Conservation (phyloP, 2,113 vertebrate genomes). For the Xenopus borealis region DNA sequence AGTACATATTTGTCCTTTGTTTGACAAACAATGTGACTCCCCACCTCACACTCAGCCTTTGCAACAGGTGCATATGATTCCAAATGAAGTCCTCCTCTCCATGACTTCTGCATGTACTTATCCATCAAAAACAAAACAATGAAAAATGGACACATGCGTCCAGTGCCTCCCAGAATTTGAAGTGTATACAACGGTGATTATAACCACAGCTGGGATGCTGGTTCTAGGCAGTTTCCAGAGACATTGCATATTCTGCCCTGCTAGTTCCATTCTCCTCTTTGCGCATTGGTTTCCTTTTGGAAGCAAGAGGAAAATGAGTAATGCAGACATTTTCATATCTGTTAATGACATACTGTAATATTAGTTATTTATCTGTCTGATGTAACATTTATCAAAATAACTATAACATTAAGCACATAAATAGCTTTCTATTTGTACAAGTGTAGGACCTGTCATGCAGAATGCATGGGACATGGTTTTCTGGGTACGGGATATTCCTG, state of each 20-base stretch:
- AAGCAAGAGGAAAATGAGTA: slow-evolving; percentile 4
- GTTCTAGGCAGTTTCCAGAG: slow-evolving; percentile 83
- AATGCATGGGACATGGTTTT: too few species aligned
- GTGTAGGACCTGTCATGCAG: too few species aligned
- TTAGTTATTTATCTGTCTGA: too few species aligned
- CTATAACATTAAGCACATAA: too few species aligned
- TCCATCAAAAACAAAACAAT: neutral
- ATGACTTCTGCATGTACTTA: slow-evolving; percentile 55
- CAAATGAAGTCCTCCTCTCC: slow-evolving; percentile 53
- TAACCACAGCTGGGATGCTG: slow-evolving; percentile 83
- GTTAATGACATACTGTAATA: neutral
- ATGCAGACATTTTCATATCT: neutral
- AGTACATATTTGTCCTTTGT: slow-evolving; percentile 56
- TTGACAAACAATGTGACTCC: slow-evolving; percentile 64
- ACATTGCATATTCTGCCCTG: slow-evolving; percentile 94
- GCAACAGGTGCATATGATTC: slow-evolving; percentile 61
- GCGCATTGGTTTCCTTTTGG: slow-evolving; percentile 89
- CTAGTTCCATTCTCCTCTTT: slow-evolving; percentile 96
- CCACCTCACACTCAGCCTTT: slow-evolving; percentile 63
- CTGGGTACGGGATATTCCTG: too few species aligned
- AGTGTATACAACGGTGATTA: slow-evolving; percentile 63
- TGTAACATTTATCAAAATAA: too few species aligned
- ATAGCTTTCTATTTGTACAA: too few species aligned
- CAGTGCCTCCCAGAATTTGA: slow-evolving; percentile 48
- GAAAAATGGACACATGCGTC: slow-evolving; percentile 42